Base-by-base conservation (phyloP, 2,888 invertebrate genomes). In the Chouioia cunea region DNA sequence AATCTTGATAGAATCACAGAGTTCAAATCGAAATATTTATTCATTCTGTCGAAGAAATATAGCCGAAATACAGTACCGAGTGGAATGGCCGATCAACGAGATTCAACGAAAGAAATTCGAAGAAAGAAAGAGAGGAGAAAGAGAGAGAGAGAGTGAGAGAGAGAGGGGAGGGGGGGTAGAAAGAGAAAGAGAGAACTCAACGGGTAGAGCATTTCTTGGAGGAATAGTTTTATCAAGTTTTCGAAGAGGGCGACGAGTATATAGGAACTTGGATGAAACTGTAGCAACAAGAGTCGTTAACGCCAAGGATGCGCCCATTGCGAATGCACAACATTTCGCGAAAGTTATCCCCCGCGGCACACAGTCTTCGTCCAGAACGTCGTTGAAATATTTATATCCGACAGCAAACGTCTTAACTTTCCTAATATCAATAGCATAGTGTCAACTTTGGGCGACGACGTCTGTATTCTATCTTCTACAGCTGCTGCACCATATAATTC, bases 251-350 rank as follows among this genome's bases (percentile, higher is more conserved):
- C 20, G 2, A 22, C 46, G 44, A n/a, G 59, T 50, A 62, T 50
- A 62, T 36, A 54, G 50, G 43, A 47, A 65, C 60, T 63, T 69
- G 58, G 72, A 64, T 70, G 70, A 68, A 74, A 57, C 62, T 54
- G 47, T 71, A 47, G 43, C 54, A 77, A 79, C 80, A 79, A 79
- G 79, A 79, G 75, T 78, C 78, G 77, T 80, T 80, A 77, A 74
- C 75, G 73, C 77, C 77, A 77, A 79, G 73, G 77, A 71, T 20
- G 22, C 43, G 54, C 36, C 43, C 65, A 65, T 65, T 65, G 43
- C 27, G 50, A 56, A 65, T 65, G 57, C 57, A 43, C 57, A 43
- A 50, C 57, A 57, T 65, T 65, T 65, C 65, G 27, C 36, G 43
- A 58, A 66, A 66, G 57, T 66, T 66, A 50, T 52, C 22, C 57